Evolutionary conservation across 2,888 invertebrate genomes (phyloP), one percentile per base, ranked within the genome.

Genomic region (Melanophora roralis): DNA sequence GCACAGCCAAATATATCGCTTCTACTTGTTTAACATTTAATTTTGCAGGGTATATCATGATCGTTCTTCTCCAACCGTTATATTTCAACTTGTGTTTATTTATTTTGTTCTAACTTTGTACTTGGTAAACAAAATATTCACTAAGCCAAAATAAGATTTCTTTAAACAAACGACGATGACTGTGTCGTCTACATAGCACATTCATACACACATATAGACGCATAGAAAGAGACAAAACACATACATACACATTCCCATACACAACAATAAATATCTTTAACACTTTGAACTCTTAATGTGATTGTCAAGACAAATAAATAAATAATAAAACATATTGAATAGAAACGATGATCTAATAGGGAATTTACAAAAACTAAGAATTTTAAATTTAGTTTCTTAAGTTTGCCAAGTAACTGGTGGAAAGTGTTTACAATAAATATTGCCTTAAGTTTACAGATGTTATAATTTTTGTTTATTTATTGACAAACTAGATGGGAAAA

Each of bases 231-330:
- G 11, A 55, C 1, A 34, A 27, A 5, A 6, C 6, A 6, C 6
- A 23, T 19, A n/a, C 7, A 7, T 4, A 38, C 14, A 2, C 2
- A 45, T 16, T 36, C n/a, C 36, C 12, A n/a, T 27, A 45, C 16
- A 36, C 36, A 49, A 21, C 14, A 47, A 57, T 49, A 73, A 65
- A 65, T 73, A 59, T 67, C 21, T 60, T 51, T 75, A 60, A 75
- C 74, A 60, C 67, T 75, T 60, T 68, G 27, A 67, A 75, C 60
- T 67, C 34, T 59, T 73, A 65, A 73, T 73, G 38, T 57, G 57
- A 73, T 65, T 57, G 65, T 38, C 65, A 19, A 43, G n/a, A 21
- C 40, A 43, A 27, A 14, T 38, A 47, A 45, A 14, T 6, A 49
- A 49, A 49, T 2, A 23, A 19, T 21, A 9, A 21, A 55, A 55